Percentiles rank a stretch among this genome's conserved stretches.
Evolutionary conservation across 1,140 invertebrate species (phyloP).

Genomic region (Eciton burchellii): DNA sequence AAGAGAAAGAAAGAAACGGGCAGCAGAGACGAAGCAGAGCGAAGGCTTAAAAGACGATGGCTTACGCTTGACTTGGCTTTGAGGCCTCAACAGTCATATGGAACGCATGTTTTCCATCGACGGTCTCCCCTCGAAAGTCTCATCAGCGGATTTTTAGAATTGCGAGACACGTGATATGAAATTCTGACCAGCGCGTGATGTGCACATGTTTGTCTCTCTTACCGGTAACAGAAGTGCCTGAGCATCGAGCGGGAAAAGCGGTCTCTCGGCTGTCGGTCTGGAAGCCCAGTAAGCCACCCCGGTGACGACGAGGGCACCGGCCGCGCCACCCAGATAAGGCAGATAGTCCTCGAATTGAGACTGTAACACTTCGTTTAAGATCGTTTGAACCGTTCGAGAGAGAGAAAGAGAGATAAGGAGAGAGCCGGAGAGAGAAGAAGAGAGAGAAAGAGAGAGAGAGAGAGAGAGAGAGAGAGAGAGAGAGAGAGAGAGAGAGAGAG

Average conservation of each 20-base stretch:
- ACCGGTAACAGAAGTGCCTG: conserved; percentile 90
- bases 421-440: neutral
- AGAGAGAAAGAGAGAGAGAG: neutral
- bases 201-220: conserved; percentile 71
- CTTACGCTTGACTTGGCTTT: too few relatives aligned
- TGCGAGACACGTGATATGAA: neutral
- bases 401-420: neutral
- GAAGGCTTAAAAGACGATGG: too few relatives aligned
- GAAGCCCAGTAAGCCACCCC: conserved; percentile 90
- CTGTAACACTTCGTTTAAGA: conserved; percentile 79
- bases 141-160: too few relatives aligned
- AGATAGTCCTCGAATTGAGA: conserved; percentile 89
- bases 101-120: too few relatives aligned
- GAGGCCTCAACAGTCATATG: too few relatives aligned
- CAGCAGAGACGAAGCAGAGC: too few relatives aligned
- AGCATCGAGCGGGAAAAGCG: conserved; percentile 91
- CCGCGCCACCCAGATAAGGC: conserved; percentile 91
- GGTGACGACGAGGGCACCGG: conserved; percentile 90
- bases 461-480: too few relatives aligned
- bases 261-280: conserved; percentile 90
- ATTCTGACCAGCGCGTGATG: neutral
- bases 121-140: too few relatives aligned
- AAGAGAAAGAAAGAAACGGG: too few relatives aligned
- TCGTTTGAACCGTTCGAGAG: conserved; percentile 40
- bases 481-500: neutral